Conservation (phyloP, 37 sponge, comb jelly and placozoan species). For the Agelas oroides region DNA sequence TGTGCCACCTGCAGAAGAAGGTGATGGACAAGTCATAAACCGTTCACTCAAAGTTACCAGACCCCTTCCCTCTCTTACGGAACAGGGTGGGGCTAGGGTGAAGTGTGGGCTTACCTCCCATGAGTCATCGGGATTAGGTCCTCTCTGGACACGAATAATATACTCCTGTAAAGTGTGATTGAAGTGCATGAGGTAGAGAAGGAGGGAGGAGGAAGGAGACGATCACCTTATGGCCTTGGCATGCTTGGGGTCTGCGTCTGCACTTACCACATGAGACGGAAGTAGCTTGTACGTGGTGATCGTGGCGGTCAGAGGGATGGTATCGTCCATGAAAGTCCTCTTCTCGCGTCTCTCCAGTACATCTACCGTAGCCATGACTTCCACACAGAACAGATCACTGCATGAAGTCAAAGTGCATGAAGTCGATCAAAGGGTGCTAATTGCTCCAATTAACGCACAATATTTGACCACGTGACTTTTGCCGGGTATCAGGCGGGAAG, state of each 20-base stretch:
- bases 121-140: conserved; percentile 49
- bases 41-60: no score
- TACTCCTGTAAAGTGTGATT: conserved; percentile 69
- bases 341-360: conserved; percentile 63
- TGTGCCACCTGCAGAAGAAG: conserved; percentile 55
- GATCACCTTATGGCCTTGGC: no score
- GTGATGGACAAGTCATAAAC: no score
- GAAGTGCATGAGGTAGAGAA: no score
- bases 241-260: no score
- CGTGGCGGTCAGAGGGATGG: conserved; percentile 58
- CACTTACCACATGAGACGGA: conserved; percentile 64
- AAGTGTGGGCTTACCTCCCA: conserved; percentile 59
- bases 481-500: no score
- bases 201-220: no score
- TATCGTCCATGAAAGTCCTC: conserved; percentile 68
- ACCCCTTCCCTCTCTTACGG: not conserved
- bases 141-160: conserved; percentile 67
- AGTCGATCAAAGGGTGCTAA: no score
- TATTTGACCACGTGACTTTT: no score
- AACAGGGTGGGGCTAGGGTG: no score
- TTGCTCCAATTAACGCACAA: no score
- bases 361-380: conserved; percentile 13
- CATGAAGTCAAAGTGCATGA: no score
- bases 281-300: conserved; percentile 37
- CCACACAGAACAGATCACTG: not conserved